phyloP scores from a whole-genome alignment of 2,113 vertebrate species.

The Lamprotornis superbus region DNA sequence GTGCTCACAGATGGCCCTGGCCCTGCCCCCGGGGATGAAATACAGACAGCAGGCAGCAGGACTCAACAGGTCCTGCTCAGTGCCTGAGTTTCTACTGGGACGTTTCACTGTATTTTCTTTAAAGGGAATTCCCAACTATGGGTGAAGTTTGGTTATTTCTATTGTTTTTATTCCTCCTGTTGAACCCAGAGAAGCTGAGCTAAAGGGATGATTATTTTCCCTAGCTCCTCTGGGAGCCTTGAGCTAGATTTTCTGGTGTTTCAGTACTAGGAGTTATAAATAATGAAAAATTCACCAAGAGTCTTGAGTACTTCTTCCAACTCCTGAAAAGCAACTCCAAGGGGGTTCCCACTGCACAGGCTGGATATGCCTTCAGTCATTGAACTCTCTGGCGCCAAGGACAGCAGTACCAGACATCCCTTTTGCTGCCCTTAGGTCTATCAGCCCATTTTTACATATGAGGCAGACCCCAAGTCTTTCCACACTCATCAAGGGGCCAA shows the following conservation, averaged over 20 bases:
- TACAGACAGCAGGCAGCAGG: constrained; percentile 8
- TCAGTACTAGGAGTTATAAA: background rate
- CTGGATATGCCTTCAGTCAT: background rate
- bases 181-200: background rate
- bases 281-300: background rate
- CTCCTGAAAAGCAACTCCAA: background rate
- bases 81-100: background rate
- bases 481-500: background rate
- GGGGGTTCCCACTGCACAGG: background rate
- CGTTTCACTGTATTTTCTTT: background rate
- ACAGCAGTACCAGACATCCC: background rate
- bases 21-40: background rate
- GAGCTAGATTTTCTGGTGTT: background rate
- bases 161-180: background rate
- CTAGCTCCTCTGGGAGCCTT: background rate
- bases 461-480: background rate
- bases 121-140: background rate
- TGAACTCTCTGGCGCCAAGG: background rate
- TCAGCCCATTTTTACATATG: background rate
- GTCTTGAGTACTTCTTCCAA: background rate
- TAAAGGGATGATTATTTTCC: background rate
- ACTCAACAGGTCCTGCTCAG: constrained; percentile 14
- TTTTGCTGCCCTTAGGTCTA: background rate
- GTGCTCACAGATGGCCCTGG: background rate
- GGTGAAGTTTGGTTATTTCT: background rate